Percentiles rank a stretch among this genome's conserved stretches.
Conservation (phyloP, 2,113 vertebrate genomes). For the Phalacrocorax carbo region DNA sequence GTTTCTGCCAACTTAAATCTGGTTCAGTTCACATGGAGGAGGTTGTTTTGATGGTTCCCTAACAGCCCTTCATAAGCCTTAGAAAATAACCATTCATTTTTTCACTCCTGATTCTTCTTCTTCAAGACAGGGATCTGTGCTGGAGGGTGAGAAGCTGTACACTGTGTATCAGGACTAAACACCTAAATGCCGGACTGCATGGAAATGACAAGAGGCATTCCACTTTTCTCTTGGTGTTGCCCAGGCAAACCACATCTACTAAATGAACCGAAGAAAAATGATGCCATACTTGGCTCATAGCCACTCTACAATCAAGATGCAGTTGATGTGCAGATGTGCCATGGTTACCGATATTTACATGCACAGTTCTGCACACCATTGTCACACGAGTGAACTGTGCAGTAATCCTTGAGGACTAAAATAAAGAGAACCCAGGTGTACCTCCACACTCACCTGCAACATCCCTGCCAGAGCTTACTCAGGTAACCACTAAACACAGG, state of each 20-base stretch:
- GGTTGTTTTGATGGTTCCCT: constrained; percentile 25
- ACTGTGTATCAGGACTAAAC: not conserved
- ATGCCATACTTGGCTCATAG: not conserved
- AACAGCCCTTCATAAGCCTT: not conserved
- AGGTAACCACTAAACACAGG: not conserved
- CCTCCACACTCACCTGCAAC: not conserved
- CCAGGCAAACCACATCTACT: not conserved
- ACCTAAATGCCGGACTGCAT: not conserved
- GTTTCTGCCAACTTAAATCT: constrained; percentile 35
- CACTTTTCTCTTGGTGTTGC: not conserved
- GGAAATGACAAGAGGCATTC: not conserved
- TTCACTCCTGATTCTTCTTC: not conserved
- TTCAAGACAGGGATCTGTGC: not conserved
- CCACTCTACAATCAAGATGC: not conserved
- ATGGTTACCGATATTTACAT: not conserved
- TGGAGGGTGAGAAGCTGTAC: not conserved
- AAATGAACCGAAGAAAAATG: not conserved
- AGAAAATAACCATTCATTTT: constrained; percentile 3
- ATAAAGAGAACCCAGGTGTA: not conserved
- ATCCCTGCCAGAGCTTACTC: not conserved
- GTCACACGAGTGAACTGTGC: not conserved
- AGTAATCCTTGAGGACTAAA: not conserved
- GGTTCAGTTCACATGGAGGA: constrained; percentile 16
- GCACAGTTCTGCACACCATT: not conserved
- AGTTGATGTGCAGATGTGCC: not conserved